Percentiles rank a stretch among this genome's conserved stretches.
Conservation (phyloP, 2,888 invertebrate species). For the Bursaphelenchus okinawaensis region DNA sequence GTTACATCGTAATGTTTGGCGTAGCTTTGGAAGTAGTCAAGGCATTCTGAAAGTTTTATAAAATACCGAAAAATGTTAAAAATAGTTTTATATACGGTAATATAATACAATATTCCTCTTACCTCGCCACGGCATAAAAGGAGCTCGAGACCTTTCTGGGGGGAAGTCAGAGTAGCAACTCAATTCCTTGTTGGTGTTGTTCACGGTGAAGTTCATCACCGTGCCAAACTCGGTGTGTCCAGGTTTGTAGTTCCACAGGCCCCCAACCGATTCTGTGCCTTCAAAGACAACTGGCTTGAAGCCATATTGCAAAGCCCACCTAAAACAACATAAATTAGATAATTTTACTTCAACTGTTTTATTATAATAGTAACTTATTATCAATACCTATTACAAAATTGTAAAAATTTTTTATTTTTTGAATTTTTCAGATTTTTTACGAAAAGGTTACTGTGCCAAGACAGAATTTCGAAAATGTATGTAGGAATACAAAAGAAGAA, state of each 20-base stretch:
- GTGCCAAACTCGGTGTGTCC: constrained; percentile 24
- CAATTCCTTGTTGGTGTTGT: constrained; percentile 59
- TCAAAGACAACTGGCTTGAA: constrained; percentile 32
- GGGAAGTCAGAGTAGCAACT: constrained; percentile 59
- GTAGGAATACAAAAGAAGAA: no score
- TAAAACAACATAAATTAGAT: constrained; percentile 20
- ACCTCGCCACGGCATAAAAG: neutral
- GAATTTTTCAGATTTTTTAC: no score
- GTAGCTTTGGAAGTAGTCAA: constrained; percentile 44
- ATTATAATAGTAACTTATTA: no score
- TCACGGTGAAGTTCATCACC: constrained; percentile 56
- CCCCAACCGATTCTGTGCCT: constrained; percentile 27
- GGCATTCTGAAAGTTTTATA: constrained; percentile 15
- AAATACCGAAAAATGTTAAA: no score
- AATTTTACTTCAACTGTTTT: no score
- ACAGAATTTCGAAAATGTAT: no score
- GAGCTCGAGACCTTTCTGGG: constrained; percentile 58
- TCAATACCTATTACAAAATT: no score
- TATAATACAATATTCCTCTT: no score
- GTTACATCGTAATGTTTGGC: constrained; percentile 40
- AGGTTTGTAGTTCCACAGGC: constrained; percentile 35
- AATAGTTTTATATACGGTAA: no score
- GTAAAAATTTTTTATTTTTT: no score
- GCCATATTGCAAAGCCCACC: constrained; percentile 26
- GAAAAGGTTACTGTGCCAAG: no score